phyloP scores from a whole-genome alignment of 1,140 invertebrate species.

The Drosophila virilis region DNA sequence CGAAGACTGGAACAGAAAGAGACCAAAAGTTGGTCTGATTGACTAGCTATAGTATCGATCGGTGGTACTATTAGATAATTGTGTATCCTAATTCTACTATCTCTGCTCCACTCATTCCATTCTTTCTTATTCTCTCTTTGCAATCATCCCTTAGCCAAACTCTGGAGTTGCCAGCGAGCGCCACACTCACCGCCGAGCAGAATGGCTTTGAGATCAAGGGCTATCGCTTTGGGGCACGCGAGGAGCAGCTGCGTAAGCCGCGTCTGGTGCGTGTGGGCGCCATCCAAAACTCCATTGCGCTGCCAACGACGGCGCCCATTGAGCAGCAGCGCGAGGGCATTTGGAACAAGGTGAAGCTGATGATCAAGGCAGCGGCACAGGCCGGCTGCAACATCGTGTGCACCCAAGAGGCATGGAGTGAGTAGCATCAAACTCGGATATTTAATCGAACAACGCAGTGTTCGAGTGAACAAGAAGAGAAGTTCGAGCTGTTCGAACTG shows the following conservation, averaged over 20 bases:
- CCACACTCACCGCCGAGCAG: conserved; percentile 85
- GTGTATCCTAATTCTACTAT: no score
- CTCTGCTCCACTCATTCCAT: not conserved
- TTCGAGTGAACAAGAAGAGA: no score
- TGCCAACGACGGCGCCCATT: conserved; percentile 91
- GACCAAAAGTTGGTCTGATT: no score
- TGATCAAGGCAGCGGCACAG: conserved; percentile 91
- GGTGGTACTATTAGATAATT: no score
- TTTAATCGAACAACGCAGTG: no score
- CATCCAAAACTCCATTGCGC: conserved; percentile 94
- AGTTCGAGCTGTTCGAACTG: no score
- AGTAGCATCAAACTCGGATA: conserved; percentile 66
- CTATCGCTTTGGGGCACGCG: conserved; percentile 88
- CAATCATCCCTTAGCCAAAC: conserved; percentile 40
- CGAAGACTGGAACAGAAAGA: no score
- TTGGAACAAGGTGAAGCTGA: conserved; percentile 90
- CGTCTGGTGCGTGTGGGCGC: conserved; percentile 90
- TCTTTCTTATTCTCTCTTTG: no score
- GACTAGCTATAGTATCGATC: no score
- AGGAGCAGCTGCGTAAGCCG: conserved; percentile 88
- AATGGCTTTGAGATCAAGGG: conserved; percentile 91
- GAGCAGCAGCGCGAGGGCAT: conserved; percentile 92
- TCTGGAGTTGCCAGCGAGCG: conserved; percentile 85
- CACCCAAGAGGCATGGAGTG: conserved; percentile 99
- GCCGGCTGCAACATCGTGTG: conserved; percentile 96